These are phyloP conservation scores for Drosophila ambigua DNA, from an alignment of 1,140 invertebrate species.

Conservation along the genomic window DNA sequence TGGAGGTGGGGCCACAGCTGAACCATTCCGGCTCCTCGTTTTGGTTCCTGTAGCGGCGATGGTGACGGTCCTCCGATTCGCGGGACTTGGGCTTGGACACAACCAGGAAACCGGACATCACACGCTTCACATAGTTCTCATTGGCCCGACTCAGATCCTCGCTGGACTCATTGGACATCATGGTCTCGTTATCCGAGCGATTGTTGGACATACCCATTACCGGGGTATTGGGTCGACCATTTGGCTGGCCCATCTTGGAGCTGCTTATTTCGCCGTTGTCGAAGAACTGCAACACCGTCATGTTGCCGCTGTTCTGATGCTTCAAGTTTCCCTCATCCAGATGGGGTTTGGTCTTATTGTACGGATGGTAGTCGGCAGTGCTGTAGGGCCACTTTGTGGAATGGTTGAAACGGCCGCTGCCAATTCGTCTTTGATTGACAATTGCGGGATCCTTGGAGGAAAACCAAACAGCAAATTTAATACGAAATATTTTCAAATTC, in stretches of 20 bases:
- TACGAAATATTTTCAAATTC: not conserved
- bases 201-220: constrained; percentile 63
- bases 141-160: constrained; percentile 68
- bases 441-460: constrained; percentile 65
- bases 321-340: constrained; percentile 45
- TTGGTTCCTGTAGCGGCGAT: constrained; percentile 68
- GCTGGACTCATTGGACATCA: constrained; percentile 61
- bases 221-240: constrained; percentile 60
- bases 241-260: constrained; percentile 31
- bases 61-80: constrained; percentile 64
- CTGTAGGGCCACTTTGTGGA: constrained; percentile 63
- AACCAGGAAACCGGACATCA: constrained; percentile 77
- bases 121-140: constrained; percentile 79
- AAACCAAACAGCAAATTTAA: not conserved
- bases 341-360: constrained; percentile 44
- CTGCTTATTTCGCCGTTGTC: constrained; percentile 64
- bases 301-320: constrained; percentile 37
- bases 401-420: constrained; percentile 73
- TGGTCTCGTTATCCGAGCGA: constrained; percentile 58
- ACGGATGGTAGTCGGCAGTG: constrained; percentile 45
- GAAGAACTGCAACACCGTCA: constrained; percentile 59
- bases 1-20: constrained; percentile 78
- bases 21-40: constrained; percentile 81
- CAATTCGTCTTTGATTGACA: constrained; percentile 80
- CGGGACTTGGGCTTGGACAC: constrained; percentile 75